Evolutionary conservation across 2,113 vertebrate species (phyloP).

Genomic region (Lipophrys pholis): DNA sequence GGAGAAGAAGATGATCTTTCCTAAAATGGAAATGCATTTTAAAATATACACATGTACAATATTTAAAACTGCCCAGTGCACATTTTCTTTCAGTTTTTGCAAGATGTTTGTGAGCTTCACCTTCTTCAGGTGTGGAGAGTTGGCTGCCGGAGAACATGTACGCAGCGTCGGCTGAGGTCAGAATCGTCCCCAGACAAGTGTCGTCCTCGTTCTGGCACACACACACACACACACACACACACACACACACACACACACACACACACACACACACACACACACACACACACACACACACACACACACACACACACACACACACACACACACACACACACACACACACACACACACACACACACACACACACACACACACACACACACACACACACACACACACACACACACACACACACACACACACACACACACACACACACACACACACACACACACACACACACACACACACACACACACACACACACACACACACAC

Average conservation of each 20-base stretch:
- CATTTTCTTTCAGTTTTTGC: too few species aligned
- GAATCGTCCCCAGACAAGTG: conserved; percentile 87
- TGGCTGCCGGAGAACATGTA: conserved; percentile 86
- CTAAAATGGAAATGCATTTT: conserved; percentile 67
- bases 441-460: not conserved
- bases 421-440: too few species aligned
- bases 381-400: too few species aligned
- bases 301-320: too few species aligned
- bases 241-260: not conserved
- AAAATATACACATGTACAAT: too few species aligned
- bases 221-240: conserved; percentile 16
- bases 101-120: conserved; percentile 69
- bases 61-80: too few species aligned
- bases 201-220: conserved; percentile 78
- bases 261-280: too few species aligned
- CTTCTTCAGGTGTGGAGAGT: conserved; percentile 89
- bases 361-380: too few species aligned
- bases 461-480: conserved; percentile 17
- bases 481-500: not conserved
- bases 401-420: too few species aligned
- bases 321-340: too few species aligned
- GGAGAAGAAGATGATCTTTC: conserved; percentile 92
- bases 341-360: too few species aligned
- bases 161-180: conserved; percentile 86
- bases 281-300: too few species aligned